phyloP scores from a whole-genome alignment of 1,140 invertebrate species.

The Whitmania pigra region DNA sequence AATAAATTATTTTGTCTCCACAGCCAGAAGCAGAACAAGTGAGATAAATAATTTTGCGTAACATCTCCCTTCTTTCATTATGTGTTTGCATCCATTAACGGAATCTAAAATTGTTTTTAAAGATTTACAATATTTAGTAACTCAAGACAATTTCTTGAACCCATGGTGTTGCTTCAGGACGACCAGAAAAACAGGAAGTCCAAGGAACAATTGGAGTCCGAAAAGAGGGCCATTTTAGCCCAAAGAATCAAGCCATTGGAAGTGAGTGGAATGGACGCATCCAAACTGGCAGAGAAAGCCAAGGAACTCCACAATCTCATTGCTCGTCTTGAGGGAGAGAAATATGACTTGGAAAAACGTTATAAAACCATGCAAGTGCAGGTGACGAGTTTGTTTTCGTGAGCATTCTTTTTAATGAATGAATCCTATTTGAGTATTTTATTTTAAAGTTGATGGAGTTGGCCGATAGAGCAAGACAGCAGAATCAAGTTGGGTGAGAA shows the following conservation, averaged over 20 bases:
- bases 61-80: too few species aligned
- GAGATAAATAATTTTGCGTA: background rate
- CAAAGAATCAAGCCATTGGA: constrained; percentile 86
- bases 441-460: constrained; percentile 39
- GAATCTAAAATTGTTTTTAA: too few species aligned
- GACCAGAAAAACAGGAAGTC: constrained; percentile 91
- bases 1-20: background rate
- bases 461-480: constrained; percentile 39
- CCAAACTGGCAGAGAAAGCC: constrained; percentile 75
- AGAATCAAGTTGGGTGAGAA: constrained; percentile 38
- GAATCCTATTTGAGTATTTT: background rate
- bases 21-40: constrained; percentile 9
- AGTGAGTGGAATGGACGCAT: constrained; percentile 63
- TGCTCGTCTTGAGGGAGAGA: constrained; percentile 90
- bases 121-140: too few species aligned
- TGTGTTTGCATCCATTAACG: too few species aligned
- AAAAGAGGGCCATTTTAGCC: constrained; percentile 90
- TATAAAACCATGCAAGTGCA: constrained; percentile 98
- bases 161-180: constrained; percentile 41
- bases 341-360: constrained; percentile 97
- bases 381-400: constrained; percentile 48
- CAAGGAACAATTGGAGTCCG: constrained; percentile 95
- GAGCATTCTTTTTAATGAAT: constrained; percentile 30
- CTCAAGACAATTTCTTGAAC: too few species aligned
- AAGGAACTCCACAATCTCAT: constrained; percentile 86